Evolutionary conservation across 2,888 invertebrate genomes (phyloP).

Genomic region (Platynereis dumerilii): DNA sequence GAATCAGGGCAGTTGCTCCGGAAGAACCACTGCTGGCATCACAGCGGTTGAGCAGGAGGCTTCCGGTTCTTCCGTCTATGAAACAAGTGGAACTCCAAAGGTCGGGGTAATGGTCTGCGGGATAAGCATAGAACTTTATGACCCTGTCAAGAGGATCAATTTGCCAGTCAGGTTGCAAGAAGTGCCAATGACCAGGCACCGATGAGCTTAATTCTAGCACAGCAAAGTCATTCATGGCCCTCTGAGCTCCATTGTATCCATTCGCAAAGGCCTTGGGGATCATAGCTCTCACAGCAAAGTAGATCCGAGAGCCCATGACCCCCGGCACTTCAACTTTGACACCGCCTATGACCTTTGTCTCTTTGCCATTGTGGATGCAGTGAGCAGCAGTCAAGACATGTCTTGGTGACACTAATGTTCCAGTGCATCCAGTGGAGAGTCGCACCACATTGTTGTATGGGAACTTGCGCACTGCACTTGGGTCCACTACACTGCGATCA

Average conservation of each 20-base stretch:
- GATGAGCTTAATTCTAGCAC: slow-evolving; percentile 47
- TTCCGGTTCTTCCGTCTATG: no score
- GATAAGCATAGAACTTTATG: slow-evolving; percentile 50
- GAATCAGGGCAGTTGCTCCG: slow-evolving; percentile 49
- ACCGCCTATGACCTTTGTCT: slow-evolving; percentile 44
- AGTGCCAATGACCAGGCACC: slow-evolving; percentile 45
- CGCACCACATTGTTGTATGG: slow-evolving; percentile 53
- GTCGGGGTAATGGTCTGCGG: slow-evolving; percentile 29
- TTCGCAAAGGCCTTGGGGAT: slow-evolving; percentile 41
- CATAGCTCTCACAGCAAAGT: slow-evolving; percentile 45
- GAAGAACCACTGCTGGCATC: slow-evolving; percentile 51
- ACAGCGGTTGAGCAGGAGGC: no score
- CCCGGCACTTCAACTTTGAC: slow-evolving; percentile 51
- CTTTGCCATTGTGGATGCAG: slow-evolving; percentile 52
- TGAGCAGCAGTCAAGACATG: slow-evolving; percentile 59
- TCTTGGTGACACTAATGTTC: slow-evolving; percentile 50
- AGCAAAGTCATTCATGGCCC: slow-evolving; percentile 51
- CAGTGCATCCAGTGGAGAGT: slow-evolving; percentile 54
- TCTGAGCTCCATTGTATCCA: slow-evolving; percentile 25
- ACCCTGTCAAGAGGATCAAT: slow-evolving; percentile 41
- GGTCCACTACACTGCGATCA: slow-evolving; percentile 38
- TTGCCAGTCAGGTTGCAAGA: slow-evolving; percentile 44
- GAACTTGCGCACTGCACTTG: slow-evolving; percentile 41
- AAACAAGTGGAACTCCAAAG: slow-evolving; percentile 47
- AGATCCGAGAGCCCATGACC: slow-evolving; percentile 44